Base-by-base conservation (phyloP, 2,113 vertebrate genomes). In the Epinephelus moara region DNA sequence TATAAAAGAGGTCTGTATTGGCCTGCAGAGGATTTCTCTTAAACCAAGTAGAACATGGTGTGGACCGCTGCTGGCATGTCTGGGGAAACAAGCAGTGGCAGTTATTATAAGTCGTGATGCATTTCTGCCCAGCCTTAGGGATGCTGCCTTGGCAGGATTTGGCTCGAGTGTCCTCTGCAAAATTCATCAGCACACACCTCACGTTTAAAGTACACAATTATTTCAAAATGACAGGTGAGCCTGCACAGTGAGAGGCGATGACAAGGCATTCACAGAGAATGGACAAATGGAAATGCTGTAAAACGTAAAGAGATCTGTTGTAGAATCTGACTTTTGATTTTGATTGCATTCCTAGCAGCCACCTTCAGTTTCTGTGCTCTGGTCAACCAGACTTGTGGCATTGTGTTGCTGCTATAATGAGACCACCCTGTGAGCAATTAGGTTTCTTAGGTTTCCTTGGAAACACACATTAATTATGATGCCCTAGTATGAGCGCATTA, bases 401-500 rank as follows among this genome's bases (percentile, higher is more conserved):
- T 59, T 66, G 52, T 71, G 68, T 75, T 67, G 33, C 70, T 84
- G 73, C 64, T 27, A 49, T 88, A 89, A 86, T 85, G 81, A 88
- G 90, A 88, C 90, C 91, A 81, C 90, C 75, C 87, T 77, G 52
- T 75, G 85, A 90, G 85, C 85, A 90, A 91, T 94, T 90, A 91
- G 53, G 75, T 75, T 81, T 70, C 74, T 78, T 72, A 75, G 80
- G 86, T 93, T 91, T 89, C 84, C 88, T 78, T 80, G 84, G 87
- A 90, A 85, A 91, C 90, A 81, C n/a, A 78, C 81, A 82, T 94
- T 89, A 91, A 94, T 94, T 94, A 95, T 89, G 85, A 92, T 69
- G 80, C 88, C 73, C 64, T 66, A 84, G 84, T 87, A 86, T 89
- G 89, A 91, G 85, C 70, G 74, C 88, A 89, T 92, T 88, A 92